phyloP scores from a whole-genome alignment of 2,113 vertebrate species.

The Coturnix japonica region DNA sequence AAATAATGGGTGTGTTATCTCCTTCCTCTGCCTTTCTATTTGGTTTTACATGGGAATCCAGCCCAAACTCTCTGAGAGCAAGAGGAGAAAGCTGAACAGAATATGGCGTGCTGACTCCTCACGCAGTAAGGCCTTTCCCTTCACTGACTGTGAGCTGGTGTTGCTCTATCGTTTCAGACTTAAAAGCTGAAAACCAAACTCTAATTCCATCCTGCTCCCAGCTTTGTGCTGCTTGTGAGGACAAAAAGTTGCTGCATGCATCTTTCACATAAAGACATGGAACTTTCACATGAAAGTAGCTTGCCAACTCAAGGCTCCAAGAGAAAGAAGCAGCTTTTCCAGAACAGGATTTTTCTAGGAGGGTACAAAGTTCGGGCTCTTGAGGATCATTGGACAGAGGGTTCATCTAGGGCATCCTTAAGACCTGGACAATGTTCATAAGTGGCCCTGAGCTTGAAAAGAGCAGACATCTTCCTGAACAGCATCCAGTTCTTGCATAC shows the following conservation, averaged over 20 bases:
- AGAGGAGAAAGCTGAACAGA: neutral
- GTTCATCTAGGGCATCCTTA: neutral
- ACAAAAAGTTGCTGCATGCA: neutral
- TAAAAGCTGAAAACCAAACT: neutral
- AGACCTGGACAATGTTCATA: neutral
- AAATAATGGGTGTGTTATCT: neutral
- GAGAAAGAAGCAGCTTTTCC: neutral
- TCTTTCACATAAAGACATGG: neutral
- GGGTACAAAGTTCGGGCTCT: rapidly evolving
- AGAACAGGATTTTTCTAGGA: neutral
- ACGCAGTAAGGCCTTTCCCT: neutral
- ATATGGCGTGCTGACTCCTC: rapidly evolving
- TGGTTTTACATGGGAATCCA: neutral
- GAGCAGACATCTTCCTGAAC: neutral
- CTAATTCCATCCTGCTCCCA: neutral
- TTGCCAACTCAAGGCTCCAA: rapidly evolving
- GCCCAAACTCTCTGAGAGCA: neutral
- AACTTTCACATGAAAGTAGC: neutral
- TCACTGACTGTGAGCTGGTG: neutral
- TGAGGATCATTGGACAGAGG: neutral
- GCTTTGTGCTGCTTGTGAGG: neutral
- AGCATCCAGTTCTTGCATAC: rapidly evolving
- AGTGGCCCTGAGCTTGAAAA: neutral
- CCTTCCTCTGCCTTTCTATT: neutral
- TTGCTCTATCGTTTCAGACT: neutral